Conservation (phyloP, 2,113 vertebrate species). For the Tympanuchus pallidicinctus region DNA sequence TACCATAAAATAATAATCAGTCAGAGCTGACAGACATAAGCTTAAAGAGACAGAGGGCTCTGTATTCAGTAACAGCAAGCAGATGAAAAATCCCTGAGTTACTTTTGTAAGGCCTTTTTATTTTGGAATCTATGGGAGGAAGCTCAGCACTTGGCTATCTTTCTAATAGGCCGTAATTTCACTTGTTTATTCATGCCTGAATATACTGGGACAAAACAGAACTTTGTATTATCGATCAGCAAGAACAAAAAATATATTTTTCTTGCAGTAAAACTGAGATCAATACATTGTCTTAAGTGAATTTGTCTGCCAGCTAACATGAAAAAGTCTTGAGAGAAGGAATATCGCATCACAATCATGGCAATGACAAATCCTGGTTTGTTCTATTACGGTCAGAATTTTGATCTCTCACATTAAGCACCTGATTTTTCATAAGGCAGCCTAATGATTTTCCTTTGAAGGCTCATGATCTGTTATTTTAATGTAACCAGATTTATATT, state of each 20-base stretch:
- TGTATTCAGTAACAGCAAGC: not conserved
- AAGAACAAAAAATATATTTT: not conserved
- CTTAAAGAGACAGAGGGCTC: not conserved
- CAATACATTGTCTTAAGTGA: not conserved
- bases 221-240: not conserved
- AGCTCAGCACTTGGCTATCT: not conserved
- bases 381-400: not conserved
- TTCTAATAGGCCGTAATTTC: not conserved
- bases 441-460: conserved; percentile 56
- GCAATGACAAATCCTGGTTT: not conserved
- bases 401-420: not conserved
- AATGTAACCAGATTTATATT: conserved; percentile 57
- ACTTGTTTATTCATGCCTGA: not conserved
- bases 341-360: not conserved
- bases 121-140: not conserved
- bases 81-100: not conserved
- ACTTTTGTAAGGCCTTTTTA: not conserved
- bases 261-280: not conserved
- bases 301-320: not conserved
- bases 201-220: not conserved
- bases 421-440: conserved; percentile 19
- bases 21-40: not conserved
- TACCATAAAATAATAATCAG: not conserved
- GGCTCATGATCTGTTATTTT: conserved; percentile 21
- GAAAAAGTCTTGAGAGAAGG: not conserved